These are phyloP conservation scores for chimpanzee (Pan troglodytes) DNA, from an alignment of 2,113 vertebrate genomes.

Conservation along the genomic window DNA sequence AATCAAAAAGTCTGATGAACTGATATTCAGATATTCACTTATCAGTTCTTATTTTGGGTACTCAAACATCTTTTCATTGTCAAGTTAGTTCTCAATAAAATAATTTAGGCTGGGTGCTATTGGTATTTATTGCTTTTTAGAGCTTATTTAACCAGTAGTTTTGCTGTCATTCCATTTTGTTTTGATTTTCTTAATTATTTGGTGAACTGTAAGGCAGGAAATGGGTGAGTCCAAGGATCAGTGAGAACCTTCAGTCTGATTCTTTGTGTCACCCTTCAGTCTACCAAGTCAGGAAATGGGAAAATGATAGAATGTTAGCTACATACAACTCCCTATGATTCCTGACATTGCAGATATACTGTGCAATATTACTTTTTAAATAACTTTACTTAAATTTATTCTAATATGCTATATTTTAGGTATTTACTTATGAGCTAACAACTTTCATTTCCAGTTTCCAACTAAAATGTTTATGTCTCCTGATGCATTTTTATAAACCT, in stretches of 20 bases:
- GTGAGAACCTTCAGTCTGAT: not conserved
- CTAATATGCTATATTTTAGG: not conserved
- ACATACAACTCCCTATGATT: not conserved
- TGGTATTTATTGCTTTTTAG: not conserved
- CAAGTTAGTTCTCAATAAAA: conserved; percentile 11
- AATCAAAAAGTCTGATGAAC: not conserved
- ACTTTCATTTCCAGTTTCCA: conserved; percentile 4
- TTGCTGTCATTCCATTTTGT: not conserved
- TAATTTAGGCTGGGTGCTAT: not conserved
- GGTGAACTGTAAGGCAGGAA: conserved; percentile 10
- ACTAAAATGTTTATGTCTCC: not conserved
- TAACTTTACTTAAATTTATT: not conserved
- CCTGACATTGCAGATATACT: not conserved
- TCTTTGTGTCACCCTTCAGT: not conserved
- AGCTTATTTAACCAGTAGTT: not conserved
- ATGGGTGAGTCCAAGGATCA: not conserved
- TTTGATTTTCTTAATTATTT: conserved; percentile 26
- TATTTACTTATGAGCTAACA: not conserved
- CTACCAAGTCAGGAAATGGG: not conserved
- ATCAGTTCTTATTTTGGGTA: not conserved
- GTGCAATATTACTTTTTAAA: not conserved
- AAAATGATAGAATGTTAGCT: not conserved
- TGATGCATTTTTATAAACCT: conserved; percentile 34
- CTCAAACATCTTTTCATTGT: not conserved
- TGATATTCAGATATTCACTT: not conserved